Evolutionary conservation across 2,888 invertebrate species (phyloP), one percentile per base, ranked within the genome.

Genomic region (Cartodere bifasciata): DNA sequence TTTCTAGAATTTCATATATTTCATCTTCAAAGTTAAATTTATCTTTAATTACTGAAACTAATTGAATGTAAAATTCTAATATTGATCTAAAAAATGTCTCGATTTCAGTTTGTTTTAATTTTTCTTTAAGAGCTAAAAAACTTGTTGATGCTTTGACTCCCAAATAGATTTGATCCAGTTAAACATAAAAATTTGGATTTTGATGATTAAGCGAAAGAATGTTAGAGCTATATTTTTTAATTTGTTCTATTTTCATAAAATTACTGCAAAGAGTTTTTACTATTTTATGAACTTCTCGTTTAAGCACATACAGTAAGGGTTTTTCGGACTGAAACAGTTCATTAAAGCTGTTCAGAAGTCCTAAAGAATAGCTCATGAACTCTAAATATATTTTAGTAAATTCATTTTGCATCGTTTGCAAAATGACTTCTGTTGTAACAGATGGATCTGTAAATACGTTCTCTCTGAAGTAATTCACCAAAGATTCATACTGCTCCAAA

Each of bases 401-500:
- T 31, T 41, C 31, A 37, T 49, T 50, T 5, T 35, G 29, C 41
- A 51, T 42, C 13, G 36, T 38, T 16, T 13, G 7, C 6, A 42
- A 22, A 34, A 45, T 43, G 22, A 34, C 17, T 27, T 46, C 39
- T 16, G 37, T 43, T 12, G 41, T 46, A 26, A 29, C 31, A 3
- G 44, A 46, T 7, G 46, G 49, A 35, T 53, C 46, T n/a, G n/a
- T n/a, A n/a, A n/a, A n/a, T n/a, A n/a, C n/a, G n/a, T n/a, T n/a
- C n/a, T n/a, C n/a, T n/a, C n/a, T n/a, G n/a, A n/a, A n/a, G n/a
- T n/a, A n/a, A n/a, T n/a, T n/a, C n/a, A n/a, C n/a, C n/a, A n/a
- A n/a, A n/a, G n/a, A n/a, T n/a, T n/a, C n/a, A 43, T 48, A 53
- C 34, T 54, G 52, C 34, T 53, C 51, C n/a, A 54, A 36, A 9